Evolutionary conservation across 2,888 invertebrate genomes (phyloP).

Genomic region (Odontomyia ornata): DNA sequence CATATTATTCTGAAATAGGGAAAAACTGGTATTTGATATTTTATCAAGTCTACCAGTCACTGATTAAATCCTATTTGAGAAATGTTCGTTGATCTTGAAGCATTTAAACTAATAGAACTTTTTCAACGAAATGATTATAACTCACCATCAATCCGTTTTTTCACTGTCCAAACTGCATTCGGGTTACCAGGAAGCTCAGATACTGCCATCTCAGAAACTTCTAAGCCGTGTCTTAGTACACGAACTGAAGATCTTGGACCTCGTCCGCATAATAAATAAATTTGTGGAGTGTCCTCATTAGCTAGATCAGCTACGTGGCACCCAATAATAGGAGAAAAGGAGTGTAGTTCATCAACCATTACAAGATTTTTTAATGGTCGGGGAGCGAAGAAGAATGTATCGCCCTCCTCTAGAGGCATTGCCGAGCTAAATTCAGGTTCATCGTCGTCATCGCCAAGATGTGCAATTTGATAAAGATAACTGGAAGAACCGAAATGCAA

Average conservation of each 20-base stretch:
- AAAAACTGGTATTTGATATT: constrained; percentile 90
- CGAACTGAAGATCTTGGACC: constrained; percentile 93
- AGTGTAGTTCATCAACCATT: constrained; percentile 96
- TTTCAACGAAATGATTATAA: constrained; percentile 52
- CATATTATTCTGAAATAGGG: constrained; percentile 71
- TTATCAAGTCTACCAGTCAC: constrained; percentile 57
- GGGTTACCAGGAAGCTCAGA: constrained; percentile 99
- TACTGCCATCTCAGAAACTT: constrained; percentile 99
- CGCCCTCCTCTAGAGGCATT: constrained; percentile 97
- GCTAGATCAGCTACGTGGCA: constrained; percentile 93
- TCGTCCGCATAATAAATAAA: constrained; percentile 95
- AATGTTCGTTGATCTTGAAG: neutral
- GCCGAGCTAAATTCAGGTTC: constrained; percentile 98
- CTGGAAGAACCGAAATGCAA: constrained; percentile 67
- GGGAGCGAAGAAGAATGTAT: constrained; percentile 98
- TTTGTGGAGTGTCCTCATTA: constrained; percentile 98
- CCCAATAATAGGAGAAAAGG: constrained; percentile 88
- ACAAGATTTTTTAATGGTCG: constrained; percentile 92
- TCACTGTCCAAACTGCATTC: constrained; percentile 99
- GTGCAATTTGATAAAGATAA: constrained; percentile 98
- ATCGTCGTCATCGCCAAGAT: constrained; percentile 98
- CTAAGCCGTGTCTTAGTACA: constrained; percentile 94
- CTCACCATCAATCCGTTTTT: constrained; percentile 95
- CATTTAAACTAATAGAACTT: neutral
- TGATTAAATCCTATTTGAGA: constrained; percentile 49